These are phyloP conservation scores for Lathamus discolor DNA, from an alignment of 2,113 vertebrate species.

Conservation along the genomic window DNA sequence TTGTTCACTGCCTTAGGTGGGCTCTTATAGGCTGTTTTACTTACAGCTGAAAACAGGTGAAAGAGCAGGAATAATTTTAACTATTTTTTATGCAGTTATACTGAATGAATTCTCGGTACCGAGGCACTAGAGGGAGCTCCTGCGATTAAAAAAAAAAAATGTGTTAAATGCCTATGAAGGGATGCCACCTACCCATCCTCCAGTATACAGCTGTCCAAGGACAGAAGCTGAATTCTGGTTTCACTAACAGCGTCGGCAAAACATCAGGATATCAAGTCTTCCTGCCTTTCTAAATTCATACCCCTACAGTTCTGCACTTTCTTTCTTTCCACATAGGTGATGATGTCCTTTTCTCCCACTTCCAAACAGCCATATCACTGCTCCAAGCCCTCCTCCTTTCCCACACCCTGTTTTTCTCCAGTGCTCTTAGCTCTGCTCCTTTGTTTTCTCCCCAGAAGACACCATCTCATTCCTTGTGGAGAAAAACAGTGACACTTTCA, in stretches of 20 bases:
- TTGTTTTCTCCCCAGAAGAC: not conserved
- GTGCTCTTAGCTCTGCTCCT: not conserved
- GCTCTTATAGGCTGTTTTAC: not conserved
- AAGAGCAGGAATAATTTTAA: not conserved
- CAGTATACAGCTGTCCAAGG: not conserved
- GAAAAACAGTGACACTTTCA: not conserved
- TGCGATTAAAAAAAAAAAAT: not conserved
- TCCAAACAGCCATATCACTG: accelerated
- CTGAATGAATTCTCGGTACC: not conserved
- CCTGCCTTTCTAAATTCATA: not conserved
- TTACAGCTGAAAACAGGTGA: accelerated
- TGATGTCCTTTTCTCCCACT: not conserved
- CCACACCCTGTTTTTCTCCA: not conserved
- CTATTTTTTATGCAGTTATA: not conserved
- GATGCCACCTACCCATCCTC: accelerated
- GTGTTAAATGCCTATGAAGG: accelerated
- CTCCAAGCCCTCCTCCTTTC: not conserved
- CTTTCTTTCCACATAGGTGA: not conserved
- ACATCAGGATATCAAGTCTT: not conserved
- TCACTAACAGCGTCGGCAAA: not conserved
- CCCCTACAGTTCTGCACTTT: not conserved
- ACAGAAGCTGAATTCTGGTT: not conserved
- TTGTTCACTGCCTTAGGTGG: accelerated
- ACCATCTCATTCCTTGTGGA: not conserved
- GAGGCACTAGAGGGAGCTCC: constrained; percentile 61